Conservation (phyloP, 2,113 vertebrate genomes). For the Mobula hypostoma region DNA sequence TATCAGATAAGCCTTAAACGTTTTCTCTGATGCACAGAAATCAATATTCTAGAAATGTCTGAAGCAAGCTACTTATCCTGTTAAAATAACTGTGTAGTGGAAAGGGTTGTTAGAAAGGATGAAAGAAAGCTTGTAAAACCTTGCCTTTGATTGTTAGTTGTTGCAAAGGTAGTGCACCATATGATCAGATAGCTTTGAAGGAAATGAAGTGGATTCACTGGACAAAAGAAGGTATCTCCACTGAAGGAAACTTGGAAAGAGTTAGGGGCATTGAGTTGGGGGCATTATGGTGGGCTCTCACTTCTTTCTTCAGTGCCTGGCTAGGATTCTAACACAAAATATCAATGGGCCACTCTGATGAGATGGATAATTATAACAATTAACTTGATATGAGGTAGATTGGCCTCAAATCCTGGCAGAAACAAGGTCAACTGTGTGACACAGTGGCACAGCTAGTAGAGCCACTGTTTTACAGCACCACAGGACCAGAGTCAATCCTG, state of each 20-base stretch:
- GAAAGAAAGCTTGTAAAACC: not conserved
- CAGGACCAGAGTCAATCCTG: too few species aligned
- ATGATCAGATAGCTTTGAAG: not conserved
- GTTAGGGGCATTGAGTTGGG: not conserved
- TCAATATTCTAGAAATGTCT: not conserved
- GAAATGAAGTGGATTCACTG: not conserved
- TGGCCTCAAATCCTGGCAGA: not conserved
- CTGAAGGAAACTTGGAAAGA: not conserved
- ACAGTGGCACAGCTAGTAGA: too few species aligned
- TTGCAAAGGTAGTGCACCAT: not conserved
- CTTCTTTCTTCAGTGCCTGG: not conserved
- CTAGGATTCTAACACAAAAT: not conserved
- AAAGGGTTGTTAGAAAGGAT: not conserved
- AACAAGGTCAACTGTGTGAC: not conserved
- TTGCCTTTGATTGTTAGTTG: not conserved
- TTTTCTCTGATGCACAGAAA: not conserved
- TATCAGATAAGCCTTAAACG: not conserved
- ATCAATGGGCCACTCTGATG: not conserved
- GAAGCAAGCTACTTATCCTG: not conserved
- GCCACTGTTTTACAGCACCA: too few species aligned
- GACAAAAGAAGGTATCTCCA: not conserved
- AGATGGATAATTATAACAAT: not conserved
- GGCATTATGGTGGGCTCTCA: not conserved
- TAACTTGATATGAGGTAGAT: not conserved
- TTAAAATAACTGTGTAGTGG: not conserved